Evolutionary conservation across 2,888 invertebrate genomes (phyloP).

Genomic region (Tupiocoris notatus): DNA sequence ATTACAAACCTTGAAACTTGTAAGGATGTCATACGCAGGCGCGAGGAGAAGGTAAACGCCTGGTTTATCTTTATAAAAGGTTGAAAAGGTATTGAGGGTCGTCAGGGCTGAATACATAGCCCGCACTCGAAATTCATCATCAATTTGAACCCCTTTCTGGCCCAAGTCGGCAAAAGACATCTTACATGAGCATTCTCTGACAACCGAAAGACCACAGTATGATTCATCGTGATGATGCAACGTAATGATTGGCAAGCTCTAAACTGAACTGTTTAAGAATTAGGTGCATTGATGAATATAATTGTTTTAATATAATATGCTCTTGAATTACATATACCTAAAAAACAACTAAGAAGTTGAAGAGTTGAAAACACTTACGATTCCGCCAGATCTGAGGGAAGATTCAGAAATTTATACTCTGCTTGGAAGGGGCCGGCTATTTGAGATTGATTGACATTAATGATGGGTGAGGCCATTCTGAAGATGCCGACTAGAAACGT

Average conservation of each 20-base stretch:
- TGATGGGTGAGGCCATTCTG: slow-evolving; percentile 62
- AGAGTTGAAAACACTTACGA: slow-evolving; percentile 26
- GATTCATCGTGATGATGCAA: no score
- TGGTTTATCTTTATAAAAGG: slow-evolving; percentile 49
- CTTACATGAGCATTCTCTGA: slow-evolving; percentile 25
- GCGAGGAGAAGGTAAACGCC: slow-evolving; percentile 40
- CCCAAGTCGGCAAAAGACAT: slow-evolving; percentile 41
- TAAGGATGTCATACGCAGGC: slow-evolving; percentile 16
- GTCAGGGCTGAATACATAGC: slow-evolving; percentile 60
- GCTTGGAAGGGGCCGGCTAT: slow-evolving; percentile 39
- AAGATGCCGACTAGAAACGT: slow-evolving; percentile 77
- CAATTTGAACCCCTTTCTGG: slow-evolving; percentile 52
- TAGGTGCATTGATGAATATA: no score
- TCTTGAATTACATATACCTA: no score
- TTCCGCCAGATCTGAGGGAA: slow-evolving; percentile 12
- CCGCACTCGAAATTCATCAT: slow-evolving; percentile 66
- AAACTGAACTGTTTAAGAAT: no score
- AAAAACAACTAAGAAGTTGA: no score
- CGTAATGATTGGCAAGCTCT: no score
- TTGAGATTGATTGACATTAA: not conserved
- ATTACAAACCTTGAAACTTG: slow-evolving; percentile 9
- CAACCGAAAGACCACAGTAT: not conserved
- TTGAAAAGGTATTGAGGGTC: slow-evolving; percentile 62
- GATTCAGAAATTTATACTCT: slow-evolving; percentile 42
- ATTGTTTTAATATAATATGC: no score